Evolutionary conservation across 2,113 vertebrate species (phyloP).

Genomic region (Puntigrus tetrazona): DNA sequence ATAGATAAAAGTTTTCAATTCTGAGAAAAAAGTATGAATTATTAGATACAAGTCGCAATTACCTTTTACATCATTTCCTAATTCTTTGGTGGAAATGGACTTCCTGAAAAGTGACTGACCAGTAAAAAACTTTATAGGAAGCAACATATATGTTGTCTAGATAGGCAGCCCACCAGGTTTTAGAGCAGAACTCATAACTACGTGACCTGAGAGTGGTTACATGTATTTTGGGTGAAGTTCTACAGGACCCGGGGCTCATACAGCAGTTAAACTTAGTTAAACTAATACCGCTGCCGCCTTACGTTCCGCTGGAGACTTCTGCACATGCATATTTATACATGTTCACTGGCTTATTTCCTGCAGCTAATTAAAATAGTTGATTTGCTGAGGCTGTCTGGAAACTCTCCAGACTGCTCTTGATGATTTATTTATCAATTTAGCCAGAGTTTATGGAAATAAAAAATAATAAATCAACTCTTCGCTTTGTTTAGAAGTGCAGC

Average conservation of each 20-base stretch:
- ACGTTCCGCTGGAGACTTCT: conserved; percentile 51
- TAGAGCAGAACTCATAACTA: not conserved
- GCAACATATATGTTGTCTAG: not conserved
- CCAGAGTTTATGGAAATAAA: conserved; percentile 55
- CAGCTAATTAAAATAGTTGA: conserved; percentile 66
- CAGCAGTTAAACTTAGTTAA: conserved; percentile 34
- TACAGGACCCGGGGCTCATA: conserved; percentile 42
- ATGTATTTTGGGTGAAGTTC: not conserved
- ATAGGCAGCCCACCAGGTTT: not conserved
- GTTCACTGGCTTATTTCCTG: conserved; percentile 55
- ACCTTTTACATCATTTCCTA: too few relatives aligned
- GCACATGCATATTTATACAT: conserved; percentile 56
- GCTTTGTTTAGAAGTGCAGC: conserved; percentile 54
- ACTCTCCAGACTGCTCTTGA: conserved; percentile 55
- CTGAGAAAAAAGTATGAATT: too few relatives aligned
- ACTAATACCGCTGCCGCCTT: conserved; percentile 15
- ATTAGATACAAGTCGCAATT: too few relatives aligned
- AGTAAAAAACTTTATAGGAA: too few relatives aligned
- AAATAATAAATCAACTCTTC: conserved; percentile 63
- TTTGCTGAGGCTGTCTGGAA: conserved; percentile 52
- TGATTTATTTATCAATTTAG: conserved; percentile 46
- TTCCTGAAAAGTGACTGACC: too few relatives aligned
- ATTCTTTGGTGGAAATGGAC: too few relatives aligned
- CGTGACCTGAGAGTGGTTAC: not conserved
- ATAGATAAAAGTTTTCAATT: too few relatives aligned